phyloP scores from a whole-genome alignment of 2,113 vertebrate genomes.

The Nematolebias whitei region DNA sequence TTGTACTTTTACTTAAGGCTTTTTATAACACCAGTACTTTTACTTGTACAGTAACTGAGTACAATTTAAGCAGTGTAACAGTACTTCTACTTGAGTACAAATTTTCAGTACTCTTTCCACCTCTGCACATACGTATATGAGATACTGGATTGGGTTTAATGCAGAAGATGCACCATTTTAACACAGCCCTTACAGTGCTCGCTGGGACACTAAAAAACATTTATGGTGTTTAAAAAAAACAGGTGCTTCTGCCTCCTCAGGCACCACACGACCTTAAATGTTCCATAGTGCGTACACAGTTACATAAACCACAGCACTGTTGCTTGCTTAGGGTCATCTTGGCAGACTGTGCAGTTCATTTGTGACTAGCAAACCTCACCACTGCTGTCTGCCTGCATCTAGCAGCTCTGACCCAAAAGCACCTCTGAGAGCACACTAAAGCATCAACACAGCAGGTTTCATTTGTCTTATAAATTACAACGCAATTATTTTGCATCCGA shows the following conservation, averaged over 20 bases:
- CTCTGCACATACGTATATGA: too few relatives aligned
- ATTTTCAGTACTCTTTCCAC: too few relatives aligned
- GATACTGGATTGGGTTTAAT: not conserved
- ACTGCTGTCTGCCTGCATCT: constrained; percentile 11
- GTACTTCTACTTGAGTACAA: too few relatives aligned
- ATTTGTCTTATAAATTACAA: constrained; percentile 24
- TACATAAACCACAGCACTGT: constrained; percentile 37
- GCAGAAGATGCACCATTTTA: not conserved
- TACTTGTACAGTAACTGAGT: too few relatives aligned
- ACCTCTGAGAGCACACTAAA: constrained; percentile 23
- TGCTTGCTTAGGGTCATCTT: constrained; percentile 18
- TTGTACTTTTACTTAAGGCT: too few relatives aligned
- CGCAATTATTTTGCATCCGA: constrained; percentile 12
- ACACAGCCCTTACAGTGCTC: not conserved
- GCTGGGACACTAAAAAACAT: constrained; percentile 4
- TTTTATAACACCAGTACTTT: too few relatives aligned
- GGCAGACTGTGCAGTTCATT: constrained; percentile 36
- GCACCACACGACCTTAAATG: constrained; percentile 37
- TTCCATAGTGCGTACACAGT: constrained; percentile 23
- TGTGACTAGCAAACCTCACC: constrained; percentile 6
- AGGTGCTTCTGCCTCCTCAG: constrained; percentile 20
- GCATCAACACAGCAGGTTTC: constrained; percentile 21
- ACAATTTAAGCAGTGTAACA: too few relatives aligned
- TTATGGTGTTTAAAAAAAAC: constrained; percentile 21
- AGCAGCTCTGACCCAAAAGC: constrained; percentile 19